Evolutionary conservation across 2,113 vertebrate species (phyloP), one percentile per base, ranked within the genome.

Genomic region (Apistogramma diplotaenia): DNA sequence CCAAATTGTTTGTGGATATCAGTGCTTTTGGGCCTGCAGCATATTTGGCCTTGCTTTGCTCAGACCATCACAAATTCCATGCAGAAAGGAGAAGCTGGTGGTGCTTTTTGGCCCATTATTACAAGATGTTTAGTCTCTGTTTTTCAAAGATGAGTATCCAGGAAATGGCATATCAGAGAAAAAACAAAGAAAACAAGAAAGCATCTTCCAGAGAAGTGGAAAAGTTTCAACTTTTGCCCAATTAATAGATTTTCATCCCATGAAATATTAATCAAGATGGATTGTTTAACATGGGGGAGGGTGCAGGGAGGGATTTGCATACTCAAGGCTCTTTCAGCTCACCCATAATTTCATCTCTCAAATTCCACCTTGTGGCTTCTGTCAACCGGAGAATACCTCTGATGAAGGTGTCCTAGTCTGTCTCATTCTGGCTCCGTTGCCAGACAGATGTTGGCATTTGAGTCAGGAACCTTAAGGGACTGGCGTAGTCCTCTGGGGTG

Each of bases 391-490:
- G 91, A 93, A 93, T 92, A 92, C 89, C 91, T 93, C 85, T 84
- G 82, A 87, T 91, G 89, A 90, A 93, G 90, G 91, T 92, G 90
- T 93, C 93, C 89, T 93, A 74, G 81, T 82, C 86, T 80, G 78
- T 86, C 89, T 92, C 85, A 79, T 88, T 91, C 85, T 79, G 85
- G 59, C 91, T 62, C 85, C n/a, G 79, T 79, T 87, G 86, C 89
- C 93, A 92, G 92, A 94, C 93, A 94, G 93, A 93, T 93, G 93
- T 93, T 93, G 93, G 90, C 92, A 94, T 94, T 94, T 94, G 86
- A 93, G 90, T 84, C 51, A 27, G 87, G 89, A 92, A 84, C 89
- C 93, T 93, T 93, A 89, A 89, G 93, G 93, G 93, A 93, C 78
- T 4, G n/a, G 31, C 83, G 12, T 40, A 77, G 76, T 93, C 90